Evolutionary conservation across 1,140 invertebrate genomes (phyloP).

Genomic region (Drosophila orosa): DNA sequence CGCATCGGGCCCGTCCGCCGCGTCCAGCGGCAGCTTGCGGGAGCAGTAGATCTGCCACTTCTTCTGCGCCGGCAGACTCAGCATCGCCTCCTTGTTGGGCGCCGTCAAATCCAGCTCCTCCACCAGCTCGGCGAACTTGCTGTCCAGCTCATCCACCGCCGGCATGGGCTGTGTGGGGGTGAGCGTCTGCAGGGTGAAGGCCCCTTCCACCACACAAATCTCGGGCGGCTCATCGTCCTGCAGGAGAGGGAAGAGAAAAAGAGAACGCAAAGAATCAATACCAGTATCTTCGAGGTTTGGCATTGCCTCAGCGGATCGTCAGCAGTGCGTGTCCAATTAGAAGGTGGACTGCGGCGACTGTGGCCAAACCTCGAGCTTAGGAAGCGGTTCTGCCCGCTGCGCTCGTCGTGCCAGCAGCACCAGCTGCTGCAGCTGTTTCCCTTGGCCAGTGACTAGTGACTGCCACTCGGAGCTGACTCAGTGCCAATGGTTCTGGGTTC

Average conservation of each 20-base stretch:
- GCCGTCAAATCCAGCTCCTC: constrained; percentile 97
- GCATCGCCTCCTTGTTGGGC: constrained; percentile 95
- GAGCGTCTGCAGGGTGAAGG: constrained; percentile 92
- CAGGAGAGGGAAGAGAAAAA: constrained; percentile 7
- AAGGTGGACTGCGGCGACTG: constrained; percentile 1
- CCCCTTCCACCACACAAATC: constrained; percentile 95
- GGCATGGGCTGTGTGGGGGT: constrained; percentile 96
- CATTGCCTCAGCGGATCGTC: constrained; percentile 1
- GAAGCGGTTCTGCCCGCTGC: constrained; percentile 25
- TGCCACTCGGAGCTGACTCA: constrained; percentile 2
- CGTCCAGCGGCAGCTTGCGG: constrained; percentile 89
- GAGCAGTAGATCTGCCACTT: constrained; percentile 99
- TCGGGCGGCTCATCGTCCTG: constrained; percentile 96
- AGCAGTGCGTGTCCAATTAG: constrained; percentile 72
- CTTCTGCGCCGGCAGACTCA: constrained; percentile 95
- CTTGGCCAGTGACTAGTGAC: constrained; percentile 6
- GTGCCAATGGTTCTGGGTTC: not conserved
- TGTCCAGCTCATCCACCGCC: constrained; percentile 94
- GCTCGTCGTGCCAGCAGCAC: constrained; percentile 14
- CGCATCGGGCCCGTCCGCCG: constrained; percentile 85
- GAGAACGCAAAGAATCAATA: constrained; percentile 5
- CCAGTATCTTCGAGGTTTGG: not conserved
- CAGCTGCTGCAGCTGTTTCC: constrained; percentile 11
- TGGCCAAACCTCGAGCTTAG: constrained; percentile 45
- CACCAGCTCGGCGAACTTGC: constrained; percentile 96